A percentile compares a stretch with the other conserved stretches of the same genome.
Evolutionary conservation across 2,797 vertebrate species (phyloP).

Genomic region (Enteromius thamalakanensis): DNA sequence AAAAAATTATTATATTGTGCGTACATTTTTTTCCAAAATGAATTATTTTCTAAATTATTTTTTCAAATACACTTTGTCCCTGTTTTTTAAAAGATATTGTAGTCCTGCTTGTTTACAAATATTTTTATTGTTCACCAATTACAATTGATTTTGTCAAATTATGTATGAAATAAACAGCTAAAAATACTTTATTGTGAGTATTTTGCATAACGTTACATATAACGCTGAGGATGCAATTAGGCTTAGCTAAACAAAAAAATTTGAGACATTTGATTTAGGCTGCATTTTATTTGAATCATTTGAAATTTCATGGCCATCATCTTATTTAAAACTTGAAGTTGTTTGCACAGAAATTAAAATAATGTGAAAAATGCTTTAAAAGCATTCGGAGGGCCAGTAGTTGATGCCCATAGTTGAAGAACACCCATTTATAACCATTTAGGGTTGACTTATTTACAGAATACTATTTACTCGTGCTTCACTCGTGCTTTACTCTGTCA

Average conservation of each 20-base stretch:
- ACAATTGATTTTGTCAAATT: background rate
- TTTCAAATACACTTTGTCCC: background rate
- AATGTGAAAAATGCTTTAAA: background rate
- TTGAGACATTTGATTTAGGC: background rate
- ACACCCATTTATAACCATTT: background rate
- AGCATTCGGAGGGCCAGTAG: background rate
- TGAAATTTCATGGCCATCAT: too few relatives aligned
- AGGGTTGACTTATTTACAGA: background rate
- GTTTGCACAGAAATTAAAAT: background rate
- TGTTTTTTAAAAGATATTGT: background rate
- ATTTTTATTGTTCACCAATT: background rate
- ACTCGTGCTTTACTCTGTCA: background rate
- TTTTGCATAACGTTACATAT: background rate
- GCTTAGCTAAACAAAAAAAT: background rate
- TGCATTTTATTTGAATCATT: background rate
- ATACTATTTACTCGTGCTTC: background rate
- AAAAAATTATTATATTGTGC: background rate
- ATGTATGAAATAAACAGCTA: background rate
- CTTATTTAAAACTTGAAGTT: background rate
- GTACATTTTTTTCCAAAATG: background rate
- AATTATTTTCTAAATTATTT: background rate
- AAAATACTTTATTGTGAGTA: background rate
- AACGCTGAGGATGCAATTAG: background rate
- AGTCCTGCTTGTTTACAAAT: background rate
- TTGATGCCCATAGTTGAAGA: background rate